Base-by-base conservation (phyloP, 2,113 vertebrate species). In the Thunnus thynnus region DNA sequence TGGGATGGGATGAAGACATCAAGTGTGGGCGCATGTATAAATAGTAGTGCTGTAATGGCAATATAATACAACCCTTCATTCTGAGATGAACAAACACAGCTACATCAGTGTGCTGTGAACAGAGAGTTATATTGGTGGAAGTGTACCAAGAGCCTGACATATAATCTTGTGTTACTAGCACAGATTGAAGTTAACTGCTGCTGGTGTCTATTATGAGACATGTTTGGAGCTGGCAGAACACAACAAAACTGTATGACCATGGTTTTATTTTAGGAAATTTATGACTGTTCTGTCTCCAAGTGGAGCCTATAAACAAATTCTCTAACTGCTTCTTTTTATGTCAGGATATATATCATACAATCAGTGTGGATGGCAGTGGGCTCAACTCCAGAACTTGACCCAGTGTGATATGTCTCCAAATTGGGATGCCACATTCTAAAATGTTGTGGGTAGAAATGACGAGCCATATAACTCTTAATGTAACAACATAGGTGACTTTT, bases 1-100 rank as follows among this genome's bases (percentile, higher is more conserved):
- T 79, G 68, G 80, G 60, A 78, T 6, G 4, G 76, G 75, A 90
- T 92, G 80, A 88, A 92, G 82, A 89, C 83, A 87, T 87, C 80
- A 83, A 82, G 72, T 77, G 18, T 74, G 81, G 52, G n/a, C 14
- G n/a, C 20, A n/a, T 74, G 78, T 86, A 84, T 84, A 88, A 89
- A 86, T 81, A 86, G 82, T 81, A 86, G 82, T 25, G 52, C 41
- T 36, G 52, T 58, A 73, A 83, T 44, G 54, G 72, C 54, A 84
- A 54, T 9, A 84, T 67, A 86, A 80, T 14, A 36, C 13, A 17
- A 70, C 75, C 77, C 72, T 22, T 85, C 67, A 52, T 57, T 47
- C 14, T 61, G 76, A 46, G 72, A 75, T 74, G 78, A 66, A 86
- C 56, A 81, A 78, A 77, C 73, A 65, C 48, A 63, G 73, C 66